These are phyloP conservation scores for Odontophorus gujanensis DNA, from an alignment of 2,113 vertebrate genomes.

Conservation along the genomic window DNA sequence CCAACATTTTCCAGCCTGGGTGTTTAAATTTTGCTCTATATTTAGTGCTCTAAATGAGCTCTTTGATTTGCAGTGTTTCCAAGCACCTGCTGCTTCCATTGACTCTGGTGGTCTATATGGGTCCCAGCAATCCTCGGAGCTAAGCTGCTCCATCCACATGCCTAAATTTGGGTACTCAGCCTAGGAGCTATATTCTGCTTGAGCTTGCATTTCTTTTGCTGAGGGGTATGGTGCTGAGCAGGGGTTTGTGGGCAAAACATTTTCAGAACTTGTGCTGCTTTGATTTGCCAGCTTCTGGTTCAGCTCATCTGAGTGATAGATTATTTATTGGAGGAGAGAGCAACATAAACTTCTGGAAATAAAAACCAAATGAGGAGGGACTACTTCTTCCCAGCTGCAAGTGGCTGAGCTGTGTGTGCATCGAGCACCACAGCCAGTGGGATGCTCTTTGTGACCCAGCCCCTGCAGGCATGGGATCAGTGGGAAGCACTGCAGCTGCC, in stretches of 20 bases:
- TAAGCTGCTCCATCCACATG: conserved; percentile 54
- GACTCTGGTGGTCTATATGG: conserved; percentile 66
- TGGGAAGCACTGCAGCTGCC: not conserved
- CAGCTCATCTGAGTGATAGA: not conserved
- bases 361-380: not conserved
- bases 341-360: not conserved
- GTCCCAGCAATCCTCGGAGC: conserved; percentile 31
- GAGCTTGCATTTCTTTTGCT: conserved; percentile 54
- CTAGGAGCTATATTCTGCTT: conserved; percentile 61
- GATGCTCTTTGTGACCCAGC: not conserved
- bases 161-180: conserved; percentile 68
- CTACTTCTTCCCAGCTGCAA: not conserved
- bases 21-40: conserved; percentile 65
- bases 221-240: not conserved
- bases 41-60: conserved; percentile 41
- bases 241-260: conserved; percentile 10
- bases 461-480: not conserved
- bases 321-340: not conserved
- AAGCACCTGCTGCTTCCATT: conserved; percentile 62
- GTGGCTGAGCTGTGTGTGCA: not conserved
- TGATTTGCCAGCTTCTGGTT: conserved; percentile 43
- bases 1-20: conserved; percentile 55
- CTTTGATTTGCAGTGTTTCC: conserved; percentile 65
- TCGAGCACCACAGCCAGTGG: accelerated
- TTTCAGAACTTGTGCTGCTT: conserved; percentile 41